Conservation (phyloP, 2,113 vertebrate genomes). For the Vimba vimba region DNA sequence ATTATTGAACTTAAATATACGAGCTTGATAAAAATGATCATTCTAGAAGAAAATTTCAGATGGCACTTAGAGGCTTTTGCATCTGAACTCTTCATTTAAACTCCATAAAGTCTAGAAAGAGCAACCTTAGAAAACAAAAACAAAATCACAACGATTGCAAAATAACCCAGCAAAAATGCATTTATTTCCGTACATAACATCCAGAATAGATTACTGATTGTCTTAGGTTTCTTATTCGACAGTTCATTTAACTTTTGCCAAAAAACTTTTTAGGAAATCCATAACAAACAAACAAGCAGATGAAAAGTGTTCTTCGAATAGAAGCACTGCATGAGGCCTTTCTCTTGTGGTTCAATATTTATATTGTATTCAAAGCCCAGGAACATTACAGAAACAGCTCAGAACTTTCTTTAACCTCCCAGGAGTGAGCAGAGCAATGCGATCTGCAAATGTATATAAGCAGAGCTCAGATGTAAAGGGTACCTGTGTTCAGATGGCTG, state of each 20-base stretch:
- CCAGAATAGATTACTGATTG: background rate
- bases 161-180: background rate
- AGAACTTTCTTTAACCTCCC: conserved; percentile 39
- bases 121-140: background rate
- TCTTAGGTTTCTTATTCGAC: background rate
- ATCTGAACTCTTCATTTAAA: no score
- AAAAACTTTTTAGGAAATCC: conserved; percentile 24
- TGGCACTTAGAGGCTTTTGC: no score
- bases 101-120: background rate
- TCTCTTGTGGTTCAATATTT: conserved; percentile 49
- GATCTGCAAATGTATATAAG: conserved; percentile 22
- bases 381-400: background rate
- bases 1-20: no score
- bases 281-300: conserved; percentile 14
- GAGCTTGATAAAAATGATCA: no score
- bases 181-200: background rate
- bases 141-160: background rate
- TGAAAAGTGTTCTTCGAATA: conserved; percentile 3
- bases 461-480: conserved; percentile 16
- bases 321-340: conserved; percentile 7
- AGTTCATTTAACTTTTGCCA: background rate
- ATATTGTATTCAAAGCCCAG: conserved; percentile 21
- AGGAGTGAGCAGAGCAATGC: background rate
- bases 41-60: no score
- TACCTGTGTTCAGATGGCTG: background rate